A percentile compares a stretch with the other conserved stretches of the same genome.
Conservation (phyloP, 2,113 vertebrate species). For the Camelus dromedarius region DNA sequence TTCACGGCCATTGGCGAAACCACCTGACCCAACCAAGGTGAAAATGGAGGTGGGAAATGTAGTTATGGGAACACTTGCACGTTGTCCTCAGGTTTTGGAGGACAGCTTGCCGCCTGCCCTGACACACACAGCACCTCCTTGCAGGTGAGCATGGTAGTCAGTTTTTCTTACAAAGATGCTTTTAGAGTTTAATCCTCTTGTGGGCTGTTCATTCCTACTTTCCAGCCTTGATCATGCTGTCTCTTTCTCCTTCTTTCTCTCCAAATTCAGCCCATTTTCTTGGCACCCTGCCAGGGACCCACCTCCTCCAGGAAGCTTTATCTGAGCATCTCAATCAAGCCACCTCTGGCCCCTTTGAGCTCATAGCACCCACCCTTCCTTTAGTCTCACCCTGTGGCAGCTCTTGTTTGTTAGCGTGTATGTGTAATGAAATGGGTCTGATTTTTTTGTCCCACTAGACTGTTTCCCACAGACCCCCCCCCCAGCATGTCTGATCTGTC, state of each 20-base stretch:
- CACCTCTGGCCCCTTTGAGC: neutral
- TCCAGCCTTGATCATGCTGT: neutral
- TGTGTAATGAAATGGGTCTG: neutral
- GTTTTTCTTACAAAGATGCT: neutral
- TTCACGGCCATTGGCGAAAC: neutral
- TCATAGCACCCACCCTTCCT: neutral
- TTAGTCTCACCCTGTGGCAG: neutral
- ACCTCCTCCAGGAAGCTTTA: neutral
- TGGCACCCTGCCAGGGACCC: neutral
- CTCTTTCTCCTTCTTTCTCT: neutral
- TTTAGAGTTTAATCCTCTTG: neutral
- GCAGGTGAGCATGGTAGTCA: rapidly evolving
- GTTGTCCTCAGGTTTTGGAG: rapidly evolving
- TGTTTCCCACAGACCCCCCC: neutral
- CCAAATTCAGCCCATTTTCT: neutral
- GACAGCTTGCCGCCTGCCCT: neutral
- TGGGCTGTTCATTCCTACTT: neutral
- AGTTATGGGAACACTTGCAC: neutral
- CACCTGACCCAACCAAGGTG: neutral
- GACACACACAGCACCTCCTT: rapidly evolving
- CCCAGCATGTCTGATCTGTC: neutral
- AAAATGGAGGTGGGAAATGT: neutral
- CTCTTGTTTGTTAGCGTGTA: neutral
- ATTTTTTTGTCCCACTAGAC: neutral
- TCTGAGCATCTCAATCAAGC: neutral